Evolutionary conservation across 2,113 vertebrate genomes (phyloP).

Genomic region (Zosterops borbonicus): DNA sequence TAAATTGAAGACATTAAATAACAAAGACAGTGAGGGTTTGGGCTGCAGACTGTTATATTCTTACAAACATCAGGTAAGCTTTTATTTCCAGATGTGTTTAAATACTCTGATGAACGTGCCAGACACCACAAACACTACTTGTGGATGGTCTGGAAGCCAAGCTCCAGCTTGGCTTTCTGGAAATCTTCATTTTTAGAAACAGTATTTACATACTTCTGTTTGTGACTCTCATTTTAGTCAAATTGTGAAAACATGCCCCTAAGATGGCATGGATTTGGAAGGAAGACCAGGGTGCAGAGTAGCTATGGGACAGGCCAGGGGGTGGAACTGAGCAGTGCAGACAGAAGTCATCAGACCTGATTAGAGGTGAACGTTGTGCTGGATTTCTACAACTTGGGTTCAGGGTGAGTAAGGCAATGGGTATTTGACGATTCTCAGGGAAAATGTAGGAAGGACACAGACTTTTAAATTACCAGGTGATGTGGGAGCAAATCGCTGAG

Average conservation of each 20-base stretch:
- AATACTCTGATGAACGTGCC: background rate
- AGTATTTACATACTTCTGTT: background rate
- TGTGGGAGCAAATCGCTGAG: conserved; percentile 19
- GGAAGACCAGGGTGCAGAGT: background rate
- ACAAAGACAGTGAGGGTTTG: conserved; percentile 69
- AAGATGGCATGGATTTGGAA: background rate
- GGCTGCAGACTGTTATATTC: conserved; percentile 75
- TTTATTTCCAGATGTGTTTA: background rate
- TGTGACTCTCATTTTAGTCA: background rate
- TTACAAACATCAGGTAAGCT: conserved; percentile 39
- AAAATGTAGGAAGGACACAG: conserved; percentile 49
- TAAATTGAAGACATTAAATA: conserved; percentile 69
- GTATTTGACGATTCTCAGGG: conserved; percentile 11
- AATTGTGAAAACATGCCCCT: background rate
- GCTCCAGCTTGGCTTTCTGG: background rate
- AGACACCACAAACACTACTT: background rate
- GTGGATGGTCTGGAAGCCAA: background rate
- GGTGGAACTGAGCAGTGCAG: background rate
- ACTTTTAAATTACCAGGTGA: background rate
- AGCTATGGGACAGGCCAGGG: background rate
- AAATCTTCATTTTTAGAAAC: background rate
- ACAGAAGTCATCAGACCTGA: background rate
- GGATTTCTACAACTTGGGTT: conserved; percentile 1
- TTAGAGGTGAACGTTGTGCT: background rate
- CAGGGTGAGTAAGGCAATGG: conserved; percentile 46